phyloP scores from a whole-genome alignment of 2,113 vertebrate genomes.

The Ictidomys tridecemlineatus region DNA sequence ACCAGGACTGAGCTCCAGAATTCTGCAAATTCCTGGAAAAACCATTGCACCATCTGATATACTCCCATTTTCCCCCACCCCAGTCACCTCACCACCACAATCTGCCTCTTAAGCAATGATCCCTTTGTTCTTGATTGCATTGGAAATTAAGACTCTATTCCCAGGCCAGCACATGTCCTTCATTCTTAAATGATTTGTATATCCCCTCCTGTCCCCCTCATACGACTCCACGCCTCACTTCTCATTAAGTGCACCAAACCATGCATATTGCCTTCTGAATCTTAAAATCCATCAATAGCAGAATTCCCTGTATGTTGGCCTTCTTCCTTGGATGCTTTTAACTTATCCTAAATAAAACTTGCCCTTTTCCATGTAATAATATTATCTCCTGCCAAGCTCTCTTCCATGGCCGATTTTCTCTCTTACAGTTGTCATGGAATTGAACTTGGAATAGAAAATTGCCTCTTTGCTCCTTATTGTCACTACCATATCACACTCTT shows the following conservation, averaged over 20 bases:
- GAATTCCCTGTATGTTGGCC: not conserved
- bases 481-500: not conserved
- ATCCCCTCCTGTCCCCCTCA: not conserved
- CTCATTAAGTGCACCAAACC: not conserved
- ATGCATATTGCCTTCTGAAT: not conserved
- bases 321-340: not conserved
- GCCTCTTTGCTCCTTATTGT: not conserved
- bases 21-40: not conserved
- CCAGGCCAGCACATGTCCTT: not conserved
- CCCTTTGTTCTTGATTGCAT: no score
- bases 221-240: not conserved
- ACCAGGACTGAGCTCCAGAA: not conserved
- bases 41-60: not conserved
- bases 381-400: no score
- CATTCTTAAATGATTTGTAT: not conserved
- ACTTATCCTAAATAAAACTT: not conserved
- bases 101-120: no score
- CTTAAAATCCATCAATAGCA: not conserved
- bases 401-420: not conserved
- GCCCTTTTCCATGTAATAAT: not conserved
- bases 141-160: no score
- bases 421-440: not conserved
- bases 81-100: no score
- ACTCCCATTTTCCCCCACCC: not conserved
- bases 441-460: not conserved